A percentile compares a stretch with the other conserved stretches of the same genome.
phyloP scores from a whole-genome alignment of 1,140 invertebrate species.

The Himalopsyche phryganea region DNA sequence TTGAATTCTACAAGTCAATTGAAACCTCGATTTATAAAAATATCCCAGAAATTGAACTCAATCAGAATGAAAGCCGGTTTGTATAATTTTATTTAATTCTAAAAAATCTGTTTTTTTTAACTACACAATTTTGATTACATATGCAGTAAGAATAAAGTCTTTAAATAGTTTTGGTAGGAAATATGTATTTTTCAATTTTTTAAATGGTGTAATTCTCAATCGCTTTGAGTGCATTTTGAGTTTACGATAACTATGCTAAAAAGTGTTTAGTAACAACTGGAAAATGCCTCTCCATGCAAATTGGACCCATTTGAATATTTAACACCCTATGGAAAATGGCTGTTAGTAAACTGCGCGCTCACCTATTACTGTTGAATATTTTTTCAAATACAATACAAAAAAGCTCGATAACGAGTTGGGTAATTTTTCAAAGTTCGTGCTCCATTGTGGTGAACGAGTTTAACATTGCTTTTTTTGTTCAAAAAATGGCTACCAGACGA shows the following conservation, averaged over 20 bases:
- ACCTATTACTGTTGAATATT: conserved; percentile 25
- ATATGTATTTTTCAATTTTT: no score
- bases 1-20: no score
- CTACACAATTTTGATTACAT: no score
- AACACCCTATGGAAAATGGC: conserved; percentile 31
- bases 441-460: not conserved
- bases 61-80: no score
- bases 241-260: not conserved
- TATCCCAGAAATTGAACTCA: no score
- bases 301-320: conserved; percentile 33
- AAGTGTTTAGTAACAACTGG: conserved; percentile 5
- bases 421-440: conserved; percentile 24
- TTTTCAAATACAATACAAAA: conserved; percentile 23
- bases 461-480: not conserved
- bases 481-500: not conserved
- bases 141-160: no score
- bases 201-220: no score
- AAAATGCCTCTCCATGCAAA: conserved; percentile 23
- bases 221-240: not conserved
- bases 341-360: conserved; percentile 18
- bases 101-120: no score
- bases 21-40: no score
- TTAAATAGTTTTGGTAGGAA: no score
- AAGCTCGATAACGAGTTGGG: conserved; percentile 28
- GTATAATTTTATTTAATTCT: no score